phyloP scores from a whole-genome alignment of 2,888 invertebrate species.

The Hedya salicella region DNA sequence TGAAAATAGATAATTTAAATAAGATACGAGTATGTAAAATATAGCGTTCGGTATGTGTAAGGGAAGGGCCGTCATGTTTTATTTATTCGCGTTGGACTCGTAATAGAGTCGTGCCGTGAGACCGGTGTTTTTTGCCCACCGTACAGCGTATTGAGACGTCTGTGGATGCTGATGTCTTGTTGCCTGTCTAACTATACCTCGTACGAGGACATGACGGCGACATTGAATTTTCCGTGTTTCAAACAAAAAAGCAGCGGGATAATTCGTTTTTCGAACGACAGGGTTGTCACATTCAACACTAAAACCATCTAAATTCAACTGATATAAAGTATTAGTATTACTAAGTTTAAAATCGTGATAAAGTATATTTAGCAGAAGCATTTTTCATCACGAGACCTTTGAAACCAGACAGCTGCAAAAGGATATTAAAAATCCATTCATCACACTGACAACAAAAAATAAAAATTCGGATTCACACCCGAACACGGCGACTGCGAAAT shows the following conservation, averaged over 20 bases:
- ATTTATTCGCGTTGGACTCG: conserved; percentile 81
- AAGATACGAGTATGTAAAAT: conserved; percentile 56
- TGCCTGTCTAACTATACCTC: conserved; percentile 76
- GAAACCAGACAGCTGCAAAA: conserved; percentile 71
- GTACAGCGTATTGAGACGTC: conserved; percentile 81
- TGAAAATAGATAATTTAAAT: conserved; percentile 21
- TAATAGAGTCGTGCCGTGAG: conserved; percentile 85
- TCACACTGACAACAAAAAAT: conserved; percentile 76
- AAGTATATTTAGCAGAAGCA: conserved; percentile 50
- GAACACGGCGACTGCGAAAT: conserved; percentile 77
- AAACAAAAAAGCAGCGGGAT: conserved; percentile 10
- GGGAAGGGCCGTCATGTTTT: conserved; percentile 84
- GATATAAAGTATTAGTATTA: background rate
- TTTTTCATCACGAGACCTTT: conserved; percentile 66
- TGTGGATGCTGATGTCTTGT: conserved; percentile 82
- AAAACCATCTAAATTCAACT: background rate
- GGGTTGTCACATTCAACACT: background rate
- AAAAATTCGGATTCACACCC: conserved; percentile 81
- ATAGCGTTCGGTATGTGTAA: conserved; percentile 67
- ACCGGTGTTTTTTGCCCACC: conserved; percentile 81
- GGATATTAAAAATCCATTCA: conserved; percentile 82
- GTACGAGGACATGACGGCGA: conserved; percentile 68
- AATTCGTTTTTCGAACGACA: conserved; percentile 13
- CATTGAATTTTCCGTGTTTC: conserved; percentile 72
- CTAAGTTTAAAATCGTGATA: conserved; percentile 1